Percentiles rank a stretch among this genome's conserved stretches.
phyloP scores from a whole-genome alignment of 2,797 vertebrate species.

The Trachops cirrhosus region DNA sequence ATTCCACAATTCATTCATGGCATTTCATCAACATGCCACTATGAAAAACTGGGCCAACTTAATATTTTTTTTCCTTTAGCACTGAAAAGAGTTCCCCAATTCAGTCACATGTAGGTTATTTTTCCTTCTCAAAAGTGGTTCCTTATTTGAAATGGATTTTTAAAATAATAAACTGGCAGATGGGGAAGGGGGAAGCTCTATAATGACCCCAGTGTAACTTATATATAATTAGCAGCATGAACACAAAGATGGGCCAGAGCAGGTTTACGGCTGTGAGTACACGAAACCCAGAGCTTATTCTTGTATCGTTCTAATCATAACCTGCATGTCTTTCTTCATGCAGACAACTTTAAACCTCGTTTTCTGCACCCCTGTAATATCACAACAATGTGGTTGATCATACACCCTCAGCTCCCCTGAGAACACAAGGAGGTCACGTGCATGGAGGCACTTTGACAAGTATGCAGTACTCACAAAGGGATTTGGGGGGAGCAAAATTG shows the following conservation, averaged over 20 bases:
- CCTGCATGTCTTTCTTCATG: not conserved
- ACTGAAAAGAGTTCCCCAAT: not conserved
- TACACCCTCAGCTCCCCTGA: not conserved
- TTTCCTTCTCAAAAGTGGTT: not conserved
- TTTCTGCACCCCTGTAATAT: not conserved
- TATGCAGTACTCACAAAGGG: not conserved
- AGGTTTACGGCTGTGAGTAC: not conserved
- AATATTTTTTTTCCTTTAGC: slow-evolving; percentile 32
- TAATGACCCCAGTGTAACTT: not conserved
- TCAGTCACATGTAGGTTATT: not conserved
- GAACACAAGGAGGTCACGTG: not conserved
- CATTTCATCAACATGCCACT: slow-evolving; percentile 67
- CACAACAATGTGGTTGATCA: not conserved
- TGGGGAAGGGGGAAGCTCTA: not conserved
- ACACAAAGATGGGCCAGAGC: not conserved
- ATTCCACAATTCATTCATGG: slow-evolving; percentile 66
- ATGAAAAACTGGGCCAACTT: slow-evolving; percentile 53
- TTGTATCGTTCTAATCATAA: not conserved
- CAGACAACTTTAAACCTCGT: not conserved
- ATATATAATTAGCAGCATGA: not conserved
- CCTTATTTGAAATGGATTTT: not conserved
- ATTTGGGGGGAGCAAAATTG: not conserved
- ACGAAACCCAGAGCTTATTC: not conserved
- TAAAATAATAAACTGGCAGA: not conserved
- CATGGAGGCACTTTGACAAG: not conserved